Conservation (phyloP, 2,888 invertebrate genomes). For the Tuberolachnus salignus region DNA sequence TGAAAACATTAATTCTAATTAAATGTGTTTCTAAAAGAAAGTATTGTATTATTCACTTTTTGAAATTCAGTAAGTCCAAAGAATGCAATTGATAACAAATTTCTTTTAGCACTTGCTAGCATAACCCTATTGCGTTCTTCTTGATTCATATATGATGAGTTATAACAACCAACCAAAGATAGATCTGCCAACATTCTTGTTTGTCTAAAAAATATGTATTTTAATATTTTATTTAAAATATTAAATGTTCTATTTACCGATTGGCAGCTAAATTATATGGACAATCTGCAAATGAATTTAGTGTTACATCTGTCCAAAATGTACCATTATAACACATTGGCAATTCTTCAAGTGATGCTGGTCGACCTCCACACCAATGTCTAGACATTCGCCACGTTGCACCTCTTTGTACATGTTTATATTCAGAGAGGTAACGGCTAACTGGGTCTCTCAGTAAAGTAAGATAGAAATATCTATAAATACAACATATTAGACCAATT, state of each 20-base stretch:
- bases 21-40: slow-evolving; percentile 1
- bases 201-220: slow-evolving; percentile 68
- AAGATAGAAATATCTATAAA: slow-evolving; percentile 88
- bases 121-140: slow-evolving; percentile 81
- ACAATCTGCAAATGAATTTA: slow-evolving; percentile 90
- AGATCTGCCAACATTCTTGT: slow-evolving; percentile 97
- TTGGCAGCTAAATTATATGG: slow-evolving; percentile 94
- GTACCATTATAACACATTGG: slow-evolving; percentile 80
- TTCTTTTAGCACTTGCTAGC: slow-evolving; percentile 93
- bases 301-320: slow-evolving; percentile 85
- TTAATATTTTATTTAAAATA: neutral
- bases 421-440: slow-evolving; percentile 92
- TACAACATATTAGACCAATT: neutral
- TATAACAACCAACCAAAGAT: slow-evolving; percentile 93
- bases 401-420: slow-evolving; percentile 93
- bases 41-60: slow-evolving; percentile 68
- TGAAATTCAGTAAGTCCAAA: slow-evolving; percentile 97
- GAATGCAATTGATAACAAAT: slow-evolving; percentile 93
- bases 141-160: slow-evolving; percentile 75
- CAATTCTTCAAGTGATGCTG: slow-evolving; percentile 80
- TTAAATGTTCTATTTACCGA: slow-evolving; percentile 61
- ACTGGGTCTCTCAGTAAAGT: slow-evolving; percentile 94
- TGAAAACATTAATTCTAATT: slow-evolving; percentile 61
- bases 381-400: slow-evolving; percentile 90
- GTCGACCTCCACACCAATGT: slow-evolving; percentile 72